A percentile compares a stretch with the other conserved stretches of the same genome.
Conservation (phyloP, 2,888 invertebrate genomes). For the Cataglyphis livida region DNA sequence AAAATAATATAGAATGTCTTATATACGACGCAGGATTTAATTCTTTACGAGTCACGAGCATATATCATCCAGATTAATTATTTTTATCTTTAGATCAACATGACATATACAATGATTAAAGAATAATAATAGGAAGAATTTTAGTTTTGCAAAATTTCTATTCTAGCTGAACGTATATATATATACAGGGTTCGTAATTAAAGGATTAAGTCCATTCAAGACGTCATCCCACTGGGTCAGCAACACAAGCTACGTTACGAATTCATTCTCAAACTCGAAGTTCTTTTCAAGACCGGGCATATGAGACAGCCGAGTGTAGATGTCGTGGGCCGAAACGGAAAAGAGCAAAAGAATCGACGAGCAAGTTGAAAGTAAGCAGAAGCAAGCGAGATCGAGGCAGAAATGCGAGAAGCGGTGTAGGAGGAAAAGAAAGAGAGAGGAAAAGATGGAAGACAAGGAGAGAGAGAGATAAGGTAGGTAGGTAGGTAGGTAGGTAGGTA, state of each 20-base stretch:
- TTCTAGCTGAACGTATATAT: background rate
- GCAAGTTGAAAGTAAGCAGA: conserved; percentile 30
- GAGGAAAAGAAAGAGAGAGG: conserved; percentile 55
- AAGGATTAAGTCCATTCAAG: conserved; percentile 22
- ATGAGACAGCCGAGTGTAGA: conserved; percentile 28
- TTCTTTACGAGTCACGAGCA: background rate
- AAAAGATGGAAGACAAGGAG: conserved; percentile 48
- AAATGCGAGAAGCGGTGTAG: conserved; percentile 49
- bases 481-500: conserved; percentile 45
- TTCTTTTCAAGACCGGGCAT: conserved; percentile 52
- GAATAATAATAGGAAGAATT: background rate
- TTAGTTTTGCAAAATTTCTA: background rate
- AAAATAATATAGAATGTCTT: background rate
- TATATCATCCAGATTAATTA: background rate
- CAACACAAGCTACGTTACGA: conserved; percentile 38
- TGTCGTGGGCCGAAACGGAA: conserved; percentile 62
- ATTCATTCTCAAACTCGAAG: conserved; percentile 55
- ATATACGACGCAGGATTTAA: background rate
- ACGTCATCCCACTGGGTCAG: conserved; percentile 29
- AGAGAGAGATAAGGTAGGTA: conserved; percentile 58
- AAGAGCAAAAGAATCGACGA: conserved; percentile 60
- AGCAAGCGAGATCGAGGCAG: conserved; percentile 10
- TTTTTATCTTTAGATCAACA: background rate
- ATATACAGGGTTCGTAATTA: background rate
- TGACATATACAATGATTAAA: background rate